Evolutionary conservation across 1,140 invertebrate species (phyloP), one percentile per base, ranked within the genome.

Genomic region (Eubasilissa regina): DNA sequence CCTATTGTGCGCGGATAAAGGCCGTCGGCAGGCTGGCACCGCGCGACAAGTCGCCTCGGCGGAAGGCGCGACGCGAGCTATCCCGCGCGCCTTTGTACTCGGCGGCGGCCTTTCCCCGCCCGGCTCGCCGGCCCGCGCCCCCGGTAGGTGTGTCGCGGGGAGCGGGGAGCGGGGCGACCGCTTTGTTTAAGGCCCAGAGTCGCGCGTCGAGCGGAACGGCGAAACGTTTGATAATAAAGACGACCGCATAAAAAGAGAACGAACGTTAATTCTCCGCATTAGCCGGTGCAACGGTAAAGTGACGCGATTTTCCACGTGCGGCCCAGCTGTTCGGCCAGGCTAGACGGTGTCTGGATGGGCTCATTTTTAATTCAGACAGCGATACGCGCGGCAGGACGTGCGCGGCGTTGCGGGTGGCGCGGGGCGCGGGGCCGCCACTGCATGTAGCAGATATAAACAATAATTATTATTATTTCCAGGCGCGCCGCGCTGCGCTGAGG

Each of bases 291-390:
- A 15, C n/a, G 53, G n/a, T 17, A 51, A 17, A 56, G n/a, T 17
- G 53, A 56, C 15, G 17, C n/a, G n/a, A n/a, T 17, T n/a, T 56
- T 56, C 17, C 53, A 56, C 53, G 17, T 17, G 25, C 12, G 53
- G 12, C 53, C 17, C 53, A 55, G 53, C 53, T 56, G 53, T 6
- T 8, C 60, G 13, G 10, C 25, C 7, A 12, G 13, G 60, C 19
- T 64, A 43, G 60, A 25, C 13, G 25, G 43, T 66, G 62, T 66
- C 43, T 66, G 35, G 62, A 47, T 66, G 25, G 21, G 13, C 62
- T 66, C 62, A 66, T 66, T 66, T 66, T 58, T 66, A 44, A 66
- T 66, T 66, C 62, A 66, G 62, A 43, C 62, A 11, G 15, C 17
- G 62, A 44, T 66, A 43, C 35, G 21, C 35, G 21, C 35, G 62